A percentile compares a stretch with the other conserved stretches of the same genome.
Evolutionary conservation across 2,797 vertebrate genomes (phyloP).

Genomic region (Sparidentex hasta): DNA sequence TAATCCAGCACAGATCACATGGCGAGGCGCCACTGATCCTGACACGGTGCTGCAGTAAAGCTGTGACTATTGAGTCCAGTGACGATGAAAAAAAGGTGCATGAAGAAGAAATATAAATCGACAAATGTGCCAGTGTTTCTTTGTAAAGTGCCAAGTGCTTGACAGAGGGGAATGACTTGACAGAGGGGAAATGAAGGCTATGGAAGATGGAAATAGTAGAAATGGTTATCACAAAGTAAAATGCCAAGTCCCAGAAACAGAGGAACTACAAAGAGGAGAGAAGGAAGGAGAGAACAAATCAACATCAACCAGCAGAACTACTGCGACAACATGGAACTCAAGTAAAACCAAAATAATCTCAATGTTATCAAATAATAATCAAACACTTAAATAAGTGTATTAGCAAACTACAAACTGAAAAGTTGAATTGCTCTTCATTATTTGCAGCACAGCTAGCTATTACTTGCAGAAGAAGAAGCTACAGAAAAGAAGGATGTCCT

Average conservation of each 20-base stretch:
- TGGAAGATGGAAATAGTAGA: slow-evolving; percentile 89
- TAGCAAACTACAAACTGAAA: slow-evolving; percentile 11
- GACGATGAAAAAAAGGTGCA: slow-evolving; percentile 37
- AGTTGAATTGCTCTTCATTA: not conserved
- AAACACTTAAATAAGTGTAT: not conserved
- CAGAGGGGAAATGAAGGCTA: slow-evolving; percentile 47
- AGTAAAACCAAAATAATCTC: not conserved
- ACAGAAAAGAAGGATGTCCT: slow-evolving; percentile 39
- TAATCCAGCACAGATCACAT: slow-evolving; percentile 57
- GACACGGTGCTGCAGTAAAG: slow-evolving; percentile 50
- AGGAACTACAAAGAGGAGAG: slow-evolving; percentile 88
- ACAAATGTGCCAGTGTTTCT: slow-evolving; percentile 55
- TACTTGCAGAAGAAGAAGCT: not conserved
- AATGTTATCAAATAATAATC: not conserved
- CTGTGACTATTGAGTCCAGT: slow-evolving; percentile 14
- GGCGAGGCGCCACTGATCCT: slow-evolving; percentile 54
- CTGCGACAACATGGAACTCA: not conserved
- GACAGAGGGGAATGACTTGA: slow-evolving; percentile 67
- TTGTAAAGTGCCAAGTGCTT: slow-evolving; percentile 88
- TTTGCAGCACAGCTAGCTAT: not conserved
- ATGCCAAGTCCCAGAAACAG: slow-evolving; percentile 97
- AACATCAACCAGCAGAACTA: slow-evolving; percentile 12
- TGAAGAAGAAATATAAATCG: slow-evolving; percentile 37
- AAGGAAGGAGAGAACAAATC: slow-evolving; percentile 48
- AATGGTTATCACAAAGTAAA: slow-evolving; percentile 99